These are phyloP conservation scores for Gymnoscopelus braueri DNA, from an alignment of 2,797 vertebrate genomes.

Conservation along the genomic window DNA sequence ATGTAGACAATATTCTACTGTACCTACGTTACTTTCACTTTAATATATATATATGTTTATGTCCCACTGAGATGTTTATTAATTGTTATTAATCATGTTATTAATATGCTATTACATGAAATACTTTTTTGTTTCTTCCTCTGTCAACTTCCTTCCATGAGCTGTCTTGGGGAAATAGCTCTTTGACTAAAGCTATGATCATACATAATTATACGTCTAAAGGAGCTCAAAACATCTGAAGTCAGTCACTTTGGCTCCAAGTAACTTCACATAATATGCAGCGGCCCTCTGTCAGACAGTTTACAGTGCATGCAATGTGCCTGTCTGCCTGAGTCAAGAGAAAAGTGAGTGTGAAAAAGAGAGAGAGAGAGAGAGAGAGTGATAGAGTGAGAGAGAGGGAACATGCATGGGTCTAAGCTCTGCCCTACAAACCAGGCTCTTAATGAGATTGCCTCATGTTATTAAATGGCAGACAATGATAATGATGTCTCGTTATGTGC, in stretches of 20 bases:
- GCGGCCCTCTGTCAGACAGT: neutral
- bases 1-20: too few species aligned
- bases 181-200: neutral
- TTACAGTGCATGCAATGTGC: conserved; percentile 2
- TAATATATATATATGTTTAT: too few species aligned
- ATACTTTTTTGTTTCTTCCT: neutral
- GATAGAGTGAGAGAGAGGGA: too few species aligned
- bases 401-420: neutral
- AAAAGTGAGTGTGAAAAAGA: neutral
- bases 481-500: neutral
- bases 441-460: neutral
- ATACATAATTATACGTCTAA: neutral
- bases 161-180: neutral
- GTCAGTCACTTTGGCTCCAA: neutral
- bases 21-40: too few species aligned
- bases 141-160: neutral
- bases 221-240: too few species aligned
- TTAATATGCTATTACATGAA: too few species aligned
- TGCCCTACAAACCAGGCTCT: neutral
- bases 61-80: too few species aligned
- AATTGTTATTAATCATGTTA: too few species aligned
- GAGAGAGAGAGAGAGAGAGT: too few species aligned
- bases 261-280: conserved; percentile 3
- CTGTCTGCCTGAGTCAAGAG: neutral
- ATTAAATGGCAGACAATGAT: conserved; percentile 2